A percentile compares a stretch with the other conserved stretches of the same genome.
Conservation (phyloP, 2,888 invertebrate species). For the Tachina grossa region DNA sequence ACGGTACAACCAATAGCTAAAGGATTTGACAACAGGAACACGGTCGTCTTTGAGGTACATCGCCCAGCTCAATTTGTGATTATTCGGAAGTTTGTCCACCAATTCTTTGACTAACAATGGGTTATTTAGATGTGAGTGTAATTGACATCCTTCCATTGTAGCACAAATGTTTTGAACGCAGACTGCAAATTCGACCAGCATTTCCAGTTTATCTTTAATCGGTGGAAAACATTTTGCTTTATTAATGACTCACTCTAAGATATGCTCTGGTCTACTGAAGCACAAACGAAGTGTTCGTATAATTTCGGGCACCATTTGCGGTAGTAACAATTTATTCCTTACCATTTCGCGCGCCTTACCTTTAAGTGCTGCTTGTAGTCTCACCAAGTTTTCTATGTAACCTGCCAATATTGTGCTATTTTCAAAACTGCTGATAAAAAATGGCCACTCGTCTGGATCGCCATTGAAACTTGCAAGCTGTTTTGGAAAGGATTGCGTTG, state of each 20-base stretch:
- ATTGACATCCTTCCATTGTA: constrained; percentile 49
- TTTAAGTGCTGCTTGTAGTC: constrained; percentile 46
- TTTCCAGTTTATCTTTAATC: constrained; percentile 53
- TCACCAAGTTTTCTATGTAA: constrained; percentile 38
- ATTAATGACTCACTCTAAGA: constrained; percentile 22
- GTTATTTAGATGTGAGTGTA: constrained; percentile 40
- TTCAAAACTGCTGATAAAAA: constrained; percentile 18
- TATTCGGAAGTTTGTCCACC: constrained; percentile 47
- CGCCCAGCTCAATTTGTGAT: too few species aligned
- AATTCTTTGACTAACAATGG: constrained; percentile 50
- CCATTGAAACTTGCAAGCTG: constrained; percentile 23
- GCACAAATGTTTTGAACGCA: constrained; percentile 49
- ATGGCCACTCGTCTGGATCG: constrained; percentile 20
- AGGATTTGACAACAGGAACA: too few species aligned
- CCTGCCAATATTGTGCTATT: constrained; percentile 41
- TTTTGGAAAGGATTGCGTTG: constrained; percentile 13
- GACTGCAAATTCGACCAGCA: too few species aligned
- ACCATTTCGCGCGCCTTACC: constrained; percentile 55
- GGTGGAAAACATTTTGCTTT: constrained; percentile 37
- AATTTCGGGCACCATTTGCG: constrained; percentile 54
- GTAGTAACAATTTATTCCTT: constrained; percentile 43
- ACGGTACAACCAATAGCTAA: constrained; percentile 35
- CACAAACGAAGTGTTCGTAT: constrained; percentile 45
- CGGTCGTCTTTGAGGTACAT: too few species aligned
- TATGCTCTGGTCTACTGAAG: constrained; percentile 50